A percentile compares a stretch with the other conserved stretches of the same genome.
These are phyloP conservation scores for Leptobrachium leishanense DNA, from an alignment of 2,113 vertebrate genomes.

Conservation along the genomic window DNA sequence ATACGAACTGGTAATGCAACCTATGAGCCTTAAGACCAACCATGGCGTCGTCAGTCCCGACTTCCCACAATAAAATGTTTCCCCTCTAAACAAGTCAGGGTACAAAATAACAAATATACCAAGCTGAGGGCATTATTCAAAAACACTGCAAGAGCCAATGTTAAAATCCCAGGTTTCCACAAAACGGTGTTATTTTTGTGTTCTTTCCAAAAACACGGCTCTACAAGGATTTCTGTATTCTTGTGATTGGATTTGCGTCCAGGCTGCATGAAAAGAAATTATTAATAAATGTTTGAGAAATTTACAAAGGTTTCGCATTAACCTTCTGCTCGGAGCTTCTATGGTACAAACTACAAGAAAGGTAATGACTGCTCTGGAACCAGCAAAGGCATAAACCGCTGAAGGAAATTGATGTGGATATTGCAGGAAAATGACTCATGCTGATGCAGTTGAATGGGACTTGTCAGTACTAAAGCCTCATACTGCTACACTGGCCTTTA, in stretches of 20 bases:
- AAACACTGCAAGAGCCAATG: not conserved
- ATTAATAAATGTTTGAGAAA: not conserved
- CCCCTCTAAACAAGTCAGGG: not conserved
- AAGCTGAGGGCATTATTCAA: not conserved
- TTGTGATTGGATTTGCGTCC: not conserved
- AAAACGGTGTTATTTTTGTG: not conserved
- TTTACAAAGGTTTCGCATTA: not conserved
- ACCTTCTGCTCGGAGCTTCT: not conserved
- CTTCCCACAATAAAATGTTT: too few species aligned
- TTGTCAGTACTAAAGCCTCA: not conserved
- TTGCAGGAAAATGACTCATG: not conserved
- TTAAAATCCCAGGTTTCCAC: too few species aligned
- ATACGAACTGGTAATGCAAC: too few species aligned
- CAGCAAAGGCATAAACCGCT: not conserved
- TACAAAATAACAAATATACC: not conserved
- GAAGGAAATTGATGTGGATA: constrained; percentile 6
- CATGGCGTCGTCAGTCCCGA: too few species aligned
- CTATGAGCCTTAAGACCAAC: too few species aligned
- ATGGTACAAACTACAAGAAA: not conserved
- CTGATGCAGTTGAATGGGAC: not conserved
- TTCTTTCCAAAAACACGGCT: not conserved
- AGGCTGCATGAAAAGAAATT: not conserved
- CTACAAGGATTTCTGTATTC: not conserved
- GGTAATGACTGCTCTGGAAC: not conserved
- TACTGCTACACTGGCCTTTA: not conserved